Evolutionary conservation across 2,113 vertebrate genomes (phyloP).

Genomic region (Genyomyrus donnyi): DNA sequence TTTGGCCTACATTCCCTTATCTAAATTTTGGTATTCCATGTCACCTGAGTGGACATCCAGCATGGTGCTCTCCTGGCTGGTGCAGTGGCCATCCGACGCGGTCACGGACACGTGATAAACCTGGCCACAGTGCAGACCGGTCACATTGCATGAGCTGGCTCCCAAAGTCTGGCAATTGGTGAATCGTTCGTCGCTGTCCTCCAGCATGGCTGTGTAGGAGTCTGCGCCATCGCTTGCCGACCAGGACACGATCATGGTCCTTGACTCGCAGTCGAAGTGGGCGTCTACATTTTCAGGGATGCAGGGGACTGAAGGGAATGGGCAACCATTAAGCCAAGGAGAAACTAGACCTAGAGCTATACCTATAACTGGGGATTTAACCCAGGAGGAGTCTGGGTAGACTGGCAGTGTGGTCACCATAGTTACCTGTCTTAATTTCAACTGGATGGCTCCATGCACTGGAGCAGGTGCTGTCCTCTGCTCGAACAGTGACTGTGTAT

Average conservation of each 20-base stretch:
- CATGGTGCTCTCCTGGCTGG: conserved; percentile 41
- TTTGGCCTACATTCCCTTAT: not conserved
- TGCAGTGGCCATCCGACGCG: conserved; percentile 57
- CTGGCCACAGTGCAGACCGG: conserved; percentile 51
- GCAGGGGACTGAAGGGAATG: conserved; percentile 52
- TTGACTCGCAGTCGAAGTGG: conserved; percentile 42
- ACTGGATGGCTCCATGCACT: conserved; percentile 46
- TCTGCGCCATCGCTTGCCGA: conserved; percentile 47
- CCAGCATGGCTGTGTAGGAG: conserved; percentile 49
- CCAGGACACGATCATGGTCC: conserved; percentile 52
- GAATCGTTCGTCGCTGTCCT: conserved; percentile 39
- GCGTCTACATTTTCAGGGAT: conserved; percentile 40
- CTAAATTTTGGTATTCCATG: not conserved
- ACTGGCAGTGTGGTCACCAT: not conserved
- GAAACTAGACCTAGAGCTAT: not conserved
- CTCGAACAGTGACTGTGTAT: conserved; percentile 51
- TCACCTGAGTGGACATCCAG: conserved; percentile 47
- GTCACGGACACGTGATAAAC: conserved; percentile 52
- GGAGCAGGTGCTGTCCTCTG: conserved; percentile 46
- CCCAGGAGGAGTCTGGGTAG: not conserved
- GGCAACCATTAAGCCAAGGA: not conserved
- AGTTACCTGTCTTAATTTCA: conserved; percentile 53
- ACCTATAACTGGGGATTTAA: not conserved
- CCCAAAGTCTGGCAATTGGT: conserved; percentile 51
- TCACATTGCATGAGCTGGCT: conserved; percentile 47